Percentiles rank a stretch among this genome's conserved stretches.
These are phyloP conservation scores for Dallia pectoralis DNA, from an alignment of 2,797 vertebrate genomes.

Conservation along the genomic window DNA sequence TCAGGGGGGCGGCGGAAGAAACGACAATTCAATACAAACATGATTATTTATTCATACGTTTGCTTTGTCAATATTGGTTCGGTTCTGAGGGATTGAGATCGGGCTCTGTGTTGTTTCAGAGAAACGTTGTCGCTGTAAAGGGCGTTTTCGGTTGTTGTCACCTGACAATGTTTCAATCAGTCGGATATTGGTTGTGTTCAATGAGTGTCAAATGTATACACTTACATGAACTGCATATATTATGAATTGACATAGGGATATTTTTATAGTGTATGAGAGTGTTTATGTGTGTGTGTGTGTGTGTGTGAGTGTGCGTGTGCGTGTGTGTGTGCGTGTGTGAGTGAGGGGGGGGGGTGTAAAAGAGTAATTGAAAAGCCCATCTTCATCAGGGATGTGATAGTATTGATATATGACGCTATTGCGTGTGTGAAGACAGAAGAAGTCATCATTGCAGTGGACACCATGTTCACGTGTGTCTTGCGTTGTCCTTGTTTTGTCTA, in stretches of 20 bases:
- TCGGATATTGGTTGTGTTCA: not conserved
- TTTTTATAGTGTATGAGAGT: not conserved
- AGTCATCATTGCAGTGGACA: conserved; percentile 30
- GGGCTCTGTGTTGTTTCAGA: too few species aligned
- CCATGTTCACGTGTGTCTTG: conserved; percentile 13
- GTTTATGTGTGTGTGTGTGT: not conserved
- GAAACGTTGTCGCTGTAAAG: not conserved
- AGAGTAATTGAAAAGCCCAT: conserved; percentile 41
- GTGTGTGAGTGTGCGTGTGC: not conserved
- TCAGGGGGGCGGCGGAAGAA: not conserved
- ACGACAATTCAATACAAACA: conserved; percentile 27
- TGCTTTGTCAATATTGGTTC: conserved; percentile 42
- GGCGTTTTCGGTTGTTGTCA: not conserved
- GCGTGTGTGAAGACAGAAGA: conserved; percentile 22
- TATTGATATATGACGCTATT: conserved; percentile 46
- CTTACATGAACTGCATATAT: too few species aligned
- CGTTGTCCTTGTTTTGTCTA: conserved; percentile 4
- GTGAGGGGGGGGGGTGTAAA: conserved; percentile 19
- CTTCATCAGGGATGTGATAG: conserved; percentile 47
- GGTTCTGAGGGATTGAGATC: conserved; percentile 13
- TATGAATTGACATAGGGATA: too few species aligned
- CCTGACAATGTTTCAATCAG: not conserved
- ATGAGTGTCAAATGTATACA: not conserved
- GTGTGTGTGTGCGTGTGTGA: conserved; percentile 1
- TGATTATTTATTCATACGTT: conserved; percentile 41